Evolutionary conservation across 2,113 vertebrate species (phyloP).

Genomic region (Rhegmatorhina hoffmannsi): DNA sequence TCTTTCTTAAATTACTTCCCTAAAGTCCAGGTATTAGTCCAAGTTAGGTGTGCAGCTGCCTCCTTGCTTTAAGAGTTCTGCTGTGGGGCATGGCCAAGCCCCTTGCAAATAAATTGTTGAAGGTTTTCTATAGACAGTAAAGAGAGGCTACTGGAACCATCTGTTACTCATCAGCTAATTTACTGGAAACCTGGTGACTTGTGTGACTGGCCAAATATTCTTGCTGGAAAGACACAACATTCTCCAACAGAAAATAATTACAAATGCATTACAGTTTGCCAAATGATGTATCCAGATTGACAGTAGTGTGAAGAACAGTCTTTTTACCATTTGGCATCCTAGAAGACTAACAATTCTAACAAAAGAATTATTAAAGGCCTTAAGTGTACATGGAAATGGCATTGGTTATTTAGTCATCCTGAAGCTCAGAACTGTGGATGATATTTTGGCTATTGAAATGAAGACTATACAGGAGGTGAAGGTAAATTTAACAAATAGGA

Average conservation of each 20-base stretch:
- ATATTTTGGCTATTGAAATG: neutral
- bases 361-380: neutral
- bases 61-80: neutral
- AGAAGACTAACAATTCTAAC: neutral
- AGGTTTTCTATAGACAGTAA: neutral
- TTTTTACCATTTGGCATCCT: neutral
- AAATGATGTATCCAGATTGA: neutral
- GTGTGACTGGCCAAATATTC: neutral
- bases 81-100: neutral
- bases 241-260: neutral
- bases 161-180: neutral
- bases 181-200: constrained; percentile 2
- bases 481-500: neutral
- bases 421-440: neutral
- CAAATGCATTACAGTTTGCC: neutral
- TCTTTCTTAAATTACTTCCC: neutral
- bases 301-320: neutral
- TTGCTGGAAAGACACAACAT: neutral
- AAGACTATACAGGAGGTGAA: neutral
- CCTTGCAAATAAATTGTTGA: neutral
- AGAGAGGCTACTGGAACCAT: neutral
- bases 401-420: neutral
- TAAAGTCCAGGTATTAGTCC: neutral
- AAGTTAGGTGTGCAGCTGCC: neutral
- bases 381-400: neutral